These are phyloP conservation scores for Rhombomys opimus DNA, from an alignment of 2,113 vertebrate species.

Conservation along the genomic window DNA sequence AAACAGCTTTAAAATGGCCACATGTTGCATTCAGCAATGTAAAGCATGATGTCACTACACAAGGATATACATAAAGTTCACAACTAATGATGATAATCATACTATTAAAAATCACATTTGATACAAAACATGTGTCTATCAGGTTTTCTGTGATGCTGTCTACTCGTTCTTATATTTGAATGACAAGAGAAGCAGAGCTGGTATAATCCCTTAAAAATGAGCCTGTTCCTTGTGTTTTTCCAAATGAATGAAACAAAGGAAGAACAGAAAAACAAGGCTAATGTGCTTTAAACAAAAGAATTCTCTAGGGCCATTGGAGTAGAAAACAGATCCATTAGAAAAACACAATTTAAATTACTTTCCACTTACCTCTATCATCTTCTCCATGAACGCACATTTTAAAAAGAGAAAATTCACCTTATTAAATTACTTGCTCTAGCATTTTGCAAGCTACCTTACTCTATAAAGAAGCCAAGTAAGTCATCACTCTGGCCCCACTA, in stretches of 20 bases:
- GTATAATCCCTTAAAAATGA: neutral
- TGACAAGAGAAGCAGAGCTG: no score
- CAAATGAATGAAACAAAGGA: neutral
- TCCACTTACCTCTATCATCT: conserved; percentile 85
- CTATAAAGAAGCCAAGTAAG: neutral
- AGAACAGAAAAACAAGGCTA: neutral
- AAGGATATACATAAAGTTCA: neutral
- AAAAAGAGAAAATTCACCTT: conserved; percentile 65
- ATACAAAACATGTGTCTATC: neutral
- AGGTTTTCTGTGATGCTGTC: neutral
- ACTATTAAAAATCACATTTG: neutral
- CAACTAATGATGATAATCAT: neutral
- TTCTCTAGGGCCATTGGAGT: neutral
- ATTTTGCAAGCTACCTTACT: neutral
- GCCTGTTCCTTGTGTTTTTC: neutral
- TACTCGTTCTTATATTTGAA: neutral
- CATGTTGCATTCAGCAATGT: neutral
- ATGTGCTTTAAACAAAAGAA: neutral
- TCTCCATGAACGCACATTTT: conserved; percentile 82
- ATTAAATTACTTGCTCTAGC: neutral
- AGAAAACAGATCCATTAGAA: neutral
- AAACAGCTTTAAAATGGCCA: neutral
- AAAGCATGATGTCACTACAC: neutral
- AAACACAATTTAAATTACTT: conserved; percentile 23
- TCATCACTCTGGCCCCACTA: neutral